phyloP scores from a whole-genome alignment of 2,888 invertebrate species.

The Meloe dianella region DNA sequence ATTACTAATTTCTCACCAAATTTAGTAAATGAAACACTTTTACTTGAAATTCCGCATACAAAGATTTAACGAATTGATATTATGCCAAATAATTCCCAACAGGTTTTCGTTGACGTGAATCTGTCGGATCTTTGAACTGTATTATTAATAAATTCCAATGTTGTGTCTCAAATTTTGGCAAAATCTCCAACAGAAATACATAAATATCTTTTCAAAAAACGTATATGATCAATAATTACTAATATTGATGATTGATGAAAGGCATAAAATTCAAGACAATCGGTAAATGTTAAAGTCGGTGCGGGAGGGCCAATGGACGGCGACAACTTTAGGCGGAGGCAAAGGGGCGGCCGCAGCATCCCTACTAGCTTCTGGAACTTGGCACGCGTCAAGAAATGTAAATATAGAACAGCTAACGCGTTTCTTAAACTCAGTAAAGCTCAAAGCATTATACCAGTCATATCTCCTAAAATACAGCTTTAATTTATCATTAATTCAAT shows the following conservation, averaged over 20 bases:
- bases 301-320: constrained; percentile 34
- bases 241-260: neutral
- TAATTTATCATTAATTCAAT: neutral
- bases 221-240: constrained; percentile 1
- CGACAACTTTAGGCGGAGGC: constrained; percentile 9
- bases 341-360: constrained; percentile 30
- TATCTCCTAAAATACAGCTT: constrained; percentile 22
- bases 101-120: constrained; percentile 44
- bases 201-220: neutral
- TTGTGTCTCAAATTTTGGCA: constrained; percentile 15
- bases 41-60: neutral
- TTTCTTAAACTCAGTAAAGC: constrained; percentile 55
- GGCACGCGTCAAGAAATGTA: constrained; percentile 60
- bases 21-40: neutral
- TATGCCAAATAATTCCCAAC: constrained; percentile 43
- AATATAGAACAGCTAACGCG: constrained; percentile 60
- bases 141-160: constrained; percentile 18
- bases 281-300: constrained; percentile 17
- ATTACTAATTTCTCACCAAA: neutral
- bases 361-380: constrained; percentile 56
- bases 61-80: constrained; percentile 20
- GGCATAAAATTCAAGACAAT: neutral
- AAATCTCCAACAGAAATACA: neutral
- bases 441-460: constrained; percentile 40
- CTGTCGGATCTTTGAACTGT: constrained; percentile 41